Base-by-base conservation (phyloP, 2,797 vertebrate species). In the Valencia hispanica region DNA sequence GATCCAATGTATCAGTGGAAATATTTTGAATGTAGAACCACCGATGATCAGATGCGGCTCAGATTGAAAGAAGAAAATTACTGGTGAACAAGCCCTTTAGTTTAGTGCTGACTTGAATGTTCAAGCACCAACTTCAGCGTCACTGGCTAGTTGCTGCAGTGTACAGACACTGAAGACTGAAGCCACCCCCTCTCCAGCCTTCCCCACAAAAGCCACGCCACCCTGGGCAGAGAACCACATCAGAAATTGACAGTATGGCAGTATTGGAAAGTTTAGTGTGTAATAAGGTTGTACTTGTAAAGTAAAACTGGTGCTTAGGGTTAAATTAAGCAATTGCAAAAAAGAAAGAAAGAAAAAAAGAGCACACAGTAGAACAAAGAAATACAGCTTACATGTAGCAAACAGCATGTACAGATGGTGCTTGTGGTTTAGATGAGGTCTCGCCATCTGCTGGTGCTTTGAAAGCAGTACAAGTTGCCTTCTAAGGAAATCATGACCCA, bases 361-460 rank as follows among this genome's bases (percentile, higher is more conserved):
- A 32, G 25, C 17, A 12, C 4, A 25, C 12, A 51, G 48, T 12
- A 36, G 47, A 11, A 45, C 12, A 8, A 39, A 39, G 18, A 36
- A 18, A 11, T 22, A 22, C 5, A 65, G 22, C 34, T 39, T 22
- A 22, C 39, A 30, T 63, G 20, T n/a, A n/a, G n/a, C n/a, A n/a
- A n/a, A n/a, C 41, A 32, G n/a, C 53, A 53, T 53, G 50, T 39
- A 18, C 57, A 50, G 30, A 14, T 14, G 18, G 8, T 12, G 25
- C 7, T 22, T 68, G 20, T 3, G 55, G 41, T 41, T 73, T 12
- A 70, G 6, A 53, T 51, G 34, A 8, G 1, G 85, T 94, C 83
- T 88, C 94, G 91, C 95, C 96, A 91, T 84, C 96, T 95, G 90
- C 90, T 92, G 97, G 96, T 89, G 81, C 94, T 61, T 94, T 93